These are phyloP conservation scores for Leptopilina drosophilae DNA, from an alignment of 2,888 invertebrate genomes.

Conservation along the genomic window DNA sequence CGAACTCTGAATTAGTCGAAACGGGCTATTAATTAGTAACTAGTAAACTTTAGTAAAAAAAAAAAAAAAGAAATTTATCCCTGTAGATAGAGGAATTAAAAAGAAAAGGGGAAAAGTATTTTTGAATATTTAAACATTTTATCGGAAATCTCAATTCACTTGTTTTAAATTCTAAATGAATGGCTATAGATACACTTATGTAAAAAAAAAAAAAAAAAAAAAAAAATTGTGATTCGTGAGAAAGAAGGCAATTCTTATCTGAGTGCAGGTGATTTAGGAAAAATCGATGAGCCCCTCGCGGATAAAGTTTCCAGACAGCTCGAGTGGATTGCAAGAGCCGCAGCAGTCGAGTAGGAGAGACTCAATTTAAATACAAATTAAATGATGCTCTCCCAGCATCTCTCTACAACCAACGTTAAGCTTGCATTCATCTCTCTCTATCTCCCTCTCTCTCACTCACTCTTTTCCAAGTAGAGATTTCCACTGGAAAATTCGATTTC, in stretches of 20 bases:
- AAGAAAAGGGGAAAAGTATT: not conserved
- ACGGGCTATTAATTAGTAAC: no score
- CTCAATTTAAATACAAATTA: conserved; percentile 71
- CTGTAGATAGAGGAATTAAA: not conserved
- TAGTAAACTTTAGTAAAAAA: not conserved
- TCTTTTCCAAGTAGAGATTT: conserved; percentile 52
- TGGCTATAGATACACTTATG: not conserved
- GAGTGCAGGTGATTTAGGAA: conserved; percentile 29
- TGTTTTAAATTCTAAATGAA: conserved; percentile 2
- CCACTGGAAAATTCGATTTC: conserved; percentile 61
- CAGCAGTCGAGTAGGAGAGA: conserved; percentile 49
- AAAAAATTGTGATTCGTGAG: not conserved
- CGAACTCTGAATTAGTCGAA: not conserved
- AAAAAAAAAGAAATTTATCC: not conserved
- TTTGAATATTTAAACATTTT: not conserved
- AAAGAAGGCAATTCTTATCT: not conserved
- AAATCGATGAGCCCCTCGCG: conserved; percentile 32
- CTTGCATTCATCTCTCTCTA: conserved; percentile 8
- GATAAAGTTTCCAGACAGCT: conserved; percentile 39
- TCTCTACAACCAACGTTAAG: conserved; percentile 19
- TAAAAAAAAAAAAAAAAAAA: not conserved
- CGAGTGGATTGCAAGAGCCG: conserved; percentile 36
- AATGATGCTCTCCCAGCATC: conserved; percentile 58
- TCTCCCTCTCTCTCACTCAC: conserved; percentile 25
- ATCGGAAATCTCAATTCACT: not conserved